These are phyloP conservation scores for Dasyprocta punctata DNA, from an alignment of 2,113 vertebrate species.

Conservation along the genomic window DNA sequence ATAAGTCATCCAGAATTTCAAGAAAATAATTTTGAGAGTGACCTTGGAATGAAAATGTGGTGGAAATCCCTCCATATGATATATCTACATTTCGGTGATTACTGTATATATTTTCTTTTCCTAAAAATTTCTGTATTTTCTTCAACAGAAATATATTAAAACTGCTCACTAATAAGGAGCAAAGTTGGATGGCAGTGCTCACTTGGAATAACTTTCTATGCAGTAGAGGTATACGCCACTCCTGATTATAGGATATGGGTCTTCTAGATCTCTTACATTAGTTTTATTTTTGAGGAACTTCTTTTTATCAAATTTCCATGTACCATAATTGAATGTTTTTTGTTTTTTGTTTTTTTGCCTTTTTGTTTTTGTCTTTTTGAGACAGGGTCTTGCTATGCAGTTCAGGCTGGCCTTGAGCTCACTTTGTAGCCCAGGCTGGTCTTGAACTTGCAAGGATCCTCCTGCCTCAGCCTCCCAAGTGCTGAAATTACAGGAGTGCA, in stretches of 20 bases:
- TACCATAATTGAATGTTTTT: not conserved
- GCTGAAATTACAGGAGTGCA: too few relatives aligned
- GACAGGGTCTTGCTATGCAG: too few relatives aligned
- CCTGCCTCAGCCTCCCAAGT: too few relatives aligned
- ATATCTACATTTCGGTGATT: not conserved
- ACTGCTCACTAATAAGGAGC: not conserved
- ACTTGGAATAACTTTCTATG: not conserved
- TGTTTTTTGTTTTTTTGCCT: too few relatives aligned
- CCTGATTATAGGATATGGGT: conserved; percentile 18
- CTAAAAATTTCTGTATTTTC: not conserved
- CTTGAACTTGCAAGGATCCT: too few relatives aligned
- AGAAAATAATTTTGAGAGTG: not conserved
- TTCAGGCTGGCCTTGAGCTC: too few relatives aligned
- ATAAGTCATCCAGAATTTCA: not conserved
- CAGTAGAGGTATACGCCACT: not conserved
- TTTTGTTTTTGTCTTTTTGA: too few relatives aligned
- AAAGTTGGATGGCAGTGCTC: not conserved
- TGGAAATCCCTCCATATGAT: not conserved
- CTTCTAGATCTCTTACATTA: not conserved
- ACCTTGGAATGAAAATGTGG: not conserved
- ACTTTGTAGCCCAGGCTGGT: too few relatives aligned
- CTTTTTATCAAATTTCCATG: conserved; percentile 26
- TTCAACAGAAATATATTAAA: not conserved
- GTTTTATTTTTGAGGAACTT: conserved; percentile 10
- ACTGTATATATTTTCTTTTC: not conserved